Conservation (phyloP, 2,888 invertebrate genomes). For the Tenthredo mesomela region DNA sequence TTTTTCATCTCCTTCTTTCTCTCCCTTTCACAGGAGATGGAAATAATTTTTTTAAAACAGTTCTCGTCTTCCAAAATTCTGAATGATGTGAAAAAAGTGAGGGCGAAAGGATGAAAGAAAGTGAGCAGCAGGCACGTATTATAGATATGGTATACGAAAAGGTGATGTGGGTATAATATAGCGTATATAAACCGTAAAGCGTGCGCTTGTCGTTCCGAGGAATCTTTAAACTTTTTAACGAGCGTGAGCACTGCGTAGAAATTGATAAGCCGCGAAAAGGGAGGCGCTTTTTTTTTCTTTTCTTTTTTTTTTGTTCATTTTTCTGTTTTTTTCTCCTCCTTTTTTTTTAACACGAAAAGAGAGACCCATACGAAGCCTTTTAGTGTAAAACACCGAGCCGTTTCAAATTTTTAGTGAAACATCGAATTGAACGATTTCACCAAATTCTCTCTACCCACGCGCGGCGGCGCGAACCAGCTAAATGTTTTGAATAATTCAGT, state of each 20-base stretch:
- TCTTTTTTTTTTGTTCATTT: background rate
- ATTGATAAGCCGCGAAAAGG: conserved; percentile 33
- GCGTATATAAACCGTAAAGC: background rate
- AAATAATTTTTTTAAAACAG: background rate
- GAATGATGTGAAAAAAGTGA: background rate
- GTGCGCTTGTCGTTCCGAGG: background rate
- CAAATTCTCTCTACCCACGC: background rate
- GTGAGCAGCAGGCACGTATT: background rate
- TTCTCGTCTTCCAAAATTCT: background rate
- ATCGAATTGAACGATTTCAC: background rate
- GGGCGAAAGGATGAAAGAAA: background rate
- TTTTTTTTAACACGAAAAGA: conserved; percentile 1
- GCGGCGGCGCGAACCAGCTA: no score
- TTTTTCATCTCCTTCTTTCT: background rate
- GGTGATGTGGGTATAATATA: background rate
- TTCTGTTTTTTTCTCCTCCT: background rate
- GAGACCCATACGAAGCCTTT: background rate
- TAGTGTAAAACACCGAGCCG: background rate
- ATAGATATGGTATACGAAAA: background rate
- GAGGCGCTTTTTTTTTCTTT: background rate
- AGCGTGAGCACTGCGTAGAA: conserved; percentile 26
- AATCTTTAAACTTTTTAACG: conserved; percentile 44
- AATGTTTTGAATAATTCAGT: background rate
- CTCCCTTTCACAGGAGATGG: background rate
- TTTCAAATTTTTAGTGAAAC: background rate